A percentile compares a stretch with the other conserved stretches of the same genome.
These are phyloP conservation scores for Acanthaster planci DNA, from an alignment of 35 echinoderm and acorn worm species.

Conservation along the genomic window DNA sequence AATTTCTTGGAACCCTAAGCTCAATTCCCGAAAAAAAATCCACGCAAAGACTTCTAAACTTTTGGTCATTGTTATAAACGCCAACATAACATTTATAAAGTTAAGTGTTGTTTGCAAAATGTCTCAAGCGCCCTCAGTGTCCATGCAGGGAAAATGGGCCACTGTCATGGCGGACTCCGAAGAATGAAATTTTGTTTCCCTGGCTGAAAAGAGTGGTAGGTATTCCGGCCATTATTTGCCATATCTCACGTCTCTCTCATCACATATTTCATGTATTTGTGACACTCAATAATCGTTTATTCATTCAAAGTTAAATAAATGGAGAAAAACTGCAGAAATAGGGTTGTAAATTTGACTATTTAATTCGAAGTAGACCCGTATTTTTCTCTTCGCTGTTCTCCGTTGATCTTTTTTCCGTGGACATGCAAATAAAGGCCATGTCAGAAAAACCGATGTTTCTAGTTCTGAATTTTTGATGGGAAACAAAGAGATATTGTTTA, in stretches of 20 bases:
- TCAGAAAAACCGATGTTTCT: constrained; percentile 22
- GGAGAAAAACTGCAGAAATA: neutral
- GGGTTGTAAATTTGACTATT: neutral
- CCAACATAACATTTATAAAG: neutral
- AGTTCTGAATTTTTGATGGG: neutral
- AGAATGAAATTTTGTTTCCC: constrained; percentile 29
- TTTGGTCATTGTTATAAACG: neutral
- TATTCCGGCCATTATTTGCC: neutral
- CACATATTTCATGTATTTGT: neutral
- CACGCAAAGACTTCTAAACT: neutral
- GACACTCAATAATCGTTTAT: neutral
- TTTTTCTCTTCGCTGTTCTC: neutral
- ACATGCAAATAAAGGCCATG: constrained; percentile 21
- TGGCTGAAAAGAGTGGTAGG: neutral
- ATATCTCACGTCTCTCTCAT: neutral
- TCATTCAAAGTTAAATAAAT: neutral
- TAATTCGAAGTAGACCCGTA: neutral
- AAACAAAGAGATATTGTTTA: neutral
- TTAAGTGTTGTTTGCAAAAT: neutral
- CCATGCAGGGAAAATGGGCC: neutral
- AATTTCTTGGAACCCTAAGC: no score
- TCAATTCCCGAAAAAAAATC: neutral
- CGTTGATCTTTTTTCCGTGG: neutral
- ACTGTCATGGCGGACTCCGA: constrained; percentile 14
- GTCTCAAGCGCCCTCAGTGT: neutral